Percentiles rank a stretch among this genome's conserved stretches.
These are phyloP conservation scores for Campylorhamphus procurvoides DNA, from an alignment of 2,113 vertebrate genomes.

Conservation along the genomic window DNA sequence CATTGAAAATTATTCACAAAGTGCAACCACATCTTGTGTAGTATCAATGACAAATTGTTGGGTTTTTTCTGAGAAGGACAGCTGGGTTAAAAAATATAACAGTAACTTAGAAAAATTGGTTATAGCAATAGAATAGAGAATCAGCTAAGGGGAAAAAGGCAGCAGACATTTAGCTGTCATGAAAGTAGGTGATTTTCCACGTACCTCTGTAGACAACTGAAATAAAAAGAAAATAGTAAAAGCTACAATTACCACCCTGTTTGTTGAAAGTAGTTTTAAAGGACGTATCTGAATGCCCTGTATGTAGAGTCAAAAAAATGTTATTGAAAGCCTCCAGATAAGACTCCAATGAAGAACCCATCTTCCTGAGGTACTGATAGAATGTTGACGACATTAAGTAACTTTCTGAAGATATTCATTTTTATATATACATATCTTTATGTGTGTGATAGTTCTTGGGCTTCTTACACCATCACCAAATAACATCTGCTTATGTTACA, in stretches of 20 bases:
- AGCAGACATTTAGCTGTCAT: neutral
- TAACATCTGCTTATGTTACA: neutral
- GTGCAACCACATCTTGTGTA: neutral
- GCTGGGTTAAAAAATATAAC: neutral
- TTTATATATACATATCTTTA: neutral
- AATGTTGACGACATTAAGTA: neutral
- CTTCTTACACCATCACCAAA: neutral
- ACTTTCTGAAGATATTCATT: neutral
- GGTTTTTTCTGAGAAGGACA: neutral
- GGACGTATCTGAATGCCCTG: neutral
- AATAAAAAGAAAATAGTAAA: neutral
- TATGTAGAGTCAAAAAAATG: neutral
- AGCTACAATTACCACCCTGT: neutral
- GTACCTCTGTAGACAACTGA: neutral
- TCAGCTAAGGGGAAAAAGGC: neutral
- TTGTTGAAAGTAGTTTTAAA: neutral
- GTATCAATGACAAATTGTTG: neutral
- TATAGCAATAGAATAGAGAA: neutral
- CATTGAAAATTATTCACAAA: neutral
- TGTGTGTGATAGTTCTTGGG: neutral
- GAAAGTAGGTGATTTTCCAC: neutral
- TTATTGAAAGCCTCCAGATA: neutral
- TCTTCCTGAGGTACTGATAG: neutral
- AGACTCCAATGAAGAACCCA: neutral
- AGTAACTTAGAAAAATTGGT: neutral